Evolutionary conservation across 2,888 invertebrate genomes (phyloP).

Genomic region (Lasioglossum villosulum): DNA sequence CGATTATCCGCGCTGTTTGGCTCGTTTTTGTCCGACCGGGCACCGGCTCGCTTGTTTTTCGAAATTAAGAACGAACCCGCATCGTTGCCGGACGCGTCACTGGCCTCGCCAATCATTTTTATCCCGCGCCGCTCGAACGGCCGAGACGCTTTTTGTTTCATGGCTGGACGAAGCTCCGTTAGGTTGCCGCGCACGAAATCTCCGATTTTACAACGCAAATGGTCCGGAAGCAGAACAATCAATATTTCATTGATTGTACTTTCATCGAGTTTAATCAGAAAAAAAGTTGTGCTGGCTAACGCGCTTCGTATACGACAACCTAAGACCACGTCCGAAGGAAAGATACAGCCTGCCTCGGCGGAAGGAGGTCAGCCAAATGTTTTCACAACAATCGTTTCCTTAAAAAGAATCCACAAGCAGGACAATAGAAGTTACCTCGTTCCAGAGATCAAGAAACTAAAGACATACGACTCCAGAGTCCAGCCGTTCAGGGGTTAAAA

Average conservation of each 20-base stretch:
- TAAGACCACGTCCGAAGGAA: background rate
- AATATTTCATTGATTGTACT: too few relatives aligned
- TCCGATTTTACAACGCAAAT: background rate
- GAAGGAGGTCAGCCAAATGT: background rate
- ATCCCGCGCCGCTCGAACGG: background rate
- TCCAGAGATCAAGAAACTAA: background rate
- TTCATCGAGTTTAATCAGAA: too few relatives aligned
- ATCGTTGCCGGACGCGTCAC: background rate
- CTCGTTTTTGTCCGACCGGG: background rate
- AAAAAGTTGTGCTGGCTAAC: too few relatives aligned
- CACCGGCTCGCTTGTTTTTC: background rate
- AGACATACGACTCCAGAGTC: background rate
- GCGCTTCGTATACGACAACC: too few relatives aligned
- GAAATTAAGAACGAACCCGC: conserved; percentile 21
- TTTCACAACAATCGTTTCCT: background rate
- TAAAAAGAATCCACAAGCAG: background rate
- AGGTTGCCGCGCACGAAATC: background rate
- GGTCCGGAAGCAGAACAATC: background rate
- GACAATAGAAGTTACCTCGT: background rate
- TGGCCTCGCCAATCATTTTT: background rate
- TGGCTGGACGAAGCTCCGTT: background rate
- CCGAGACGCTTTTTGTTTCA: background rate
- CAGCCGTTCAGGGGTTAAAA: too few relatives aligned
- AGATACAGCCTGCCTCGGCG: background rate
- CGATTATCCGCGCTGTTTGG: conserved; percentile 40